These are phyloP conservation scores for Malachius bipustulatus DNA, from an alignment of 2,888 invertebrate species.

Conservation along the genomic window DNA sequence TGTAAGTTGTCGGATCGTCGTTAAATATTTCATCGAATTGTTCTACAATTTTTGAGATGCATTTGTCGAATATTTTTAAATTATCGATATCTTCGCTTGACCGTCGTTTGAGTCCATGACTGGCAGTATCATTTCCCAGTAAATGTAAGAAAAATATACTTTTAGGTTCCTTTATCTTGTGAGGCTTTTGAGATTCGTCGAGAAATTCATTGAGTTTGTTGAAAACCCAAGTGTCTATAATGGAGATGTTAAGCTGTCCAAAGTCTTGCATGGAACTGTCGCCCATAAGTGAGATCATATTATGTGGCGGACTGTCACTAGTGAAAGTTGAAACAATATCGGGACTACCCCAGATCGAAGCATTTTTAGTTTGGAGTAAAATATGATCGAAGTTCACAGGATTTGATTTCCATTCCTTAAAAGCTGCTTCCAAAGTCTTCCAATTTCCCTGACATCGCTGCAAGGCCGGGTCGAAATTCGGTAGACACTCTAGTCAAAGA, in stretches of 20 bases:
- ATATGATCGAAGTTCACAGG: slow-evolving; percentile 95
- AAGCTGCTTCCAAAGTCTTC: slow-evolving; percentile 96
- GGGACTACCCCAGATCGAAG: slow-evolving; percentile 94
- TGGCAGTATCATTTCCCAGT: slow-evolving; percentile 87
- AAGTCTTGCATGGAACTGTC: no score
- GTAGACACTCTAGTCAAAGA: slow-evolving; percentile 91
- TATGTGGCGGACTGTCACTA: slow-evolving; percentile 45
- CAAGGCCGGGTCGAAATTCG: slow-evolving; percentile 97
- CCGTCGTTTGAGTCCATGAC: slow-evolving; percentile 86
- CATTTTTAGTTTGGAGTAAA: slow-evolving; percentile 73
- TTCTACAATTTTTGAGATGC: slow-evolving; percentile 54
- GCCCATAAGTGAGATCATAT: no score
- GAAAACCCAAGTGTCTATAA: slow-evolving; percentile 73
- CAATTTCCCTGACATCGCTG: slow-evolving; percentile 90
- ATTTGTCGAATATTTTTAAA: slow-evolving; percentile 64
- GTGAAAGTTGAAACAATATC: slow-evolving; percentile 89
- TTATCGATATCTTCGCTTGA: slow-evolving; percentile 69
- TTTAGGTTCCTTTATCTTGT: no score
- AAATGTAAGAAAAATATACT: no score
- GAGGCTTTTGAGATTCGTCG: no score
- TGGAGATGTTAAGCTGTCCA: slow-evolving; percentile 41
- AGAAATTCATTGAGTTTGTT: no score
- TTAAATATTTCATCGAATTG: slow-evolving; percentile 58
- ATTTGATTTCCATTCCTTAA: slow-evolving; percentile 94
- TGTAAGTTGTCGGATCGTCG: slow-evolving; percentile 68